phyloP scores from a whole-genome alignment of 1,140 invertebrate species.

The Bombus fervidus region DNA sequence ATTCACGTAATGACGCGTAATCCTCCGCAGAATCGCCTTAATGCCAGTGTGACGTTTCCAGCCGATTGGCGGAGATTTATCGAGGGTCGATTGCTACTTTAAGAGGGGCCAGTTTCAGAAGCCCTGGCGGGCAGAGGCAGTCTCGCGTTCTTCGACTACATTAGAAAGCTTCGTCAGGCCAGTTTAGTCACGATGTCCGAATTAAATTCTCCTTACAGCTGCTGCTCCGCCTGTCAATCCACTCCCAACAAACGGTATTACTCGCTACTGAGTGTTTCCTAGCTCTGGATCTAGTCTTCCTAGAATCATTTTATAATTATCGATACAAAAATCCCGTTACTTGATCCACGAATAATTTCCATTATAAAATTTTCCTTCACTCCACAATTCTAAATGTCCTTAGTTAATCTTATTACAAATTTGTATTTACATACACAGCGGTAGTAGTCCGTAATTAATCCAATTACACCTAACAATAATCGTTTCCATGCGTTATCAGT shows the following conservation, averaged over 20 bases:
- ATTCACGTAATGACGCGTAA: conserved; percentile 65
- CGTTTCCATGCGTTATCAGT: background rate
- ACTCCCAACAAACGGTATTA: background rate
- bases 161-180: conserved; percentile 32
- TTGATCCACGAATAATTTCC: no score
- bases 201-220: conserved; percentile 57
- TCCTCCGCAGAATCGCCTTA: conserved; percentile 54
- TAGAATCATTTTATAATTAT: background rate
- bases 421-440: no score
- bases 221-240: background rate
- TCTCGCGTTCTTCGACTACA: conserved; percentile 38
- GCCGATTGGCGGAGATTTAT: conserved; percentile 59
- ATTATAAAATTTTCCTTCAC: no score
- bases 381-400: no score
- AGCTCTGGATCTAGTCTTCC: background rate
- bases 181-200: conserved; percentile 50
- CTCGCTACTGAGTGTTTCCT: background rate
- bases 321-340: background rate
- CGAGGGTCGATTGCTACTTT: conserved; percentile 51
- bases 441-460: background rate
- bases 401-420: no score
- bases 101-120: conserved; percentile 34
- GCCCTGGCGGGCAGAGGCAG: conserved; percentile 42
- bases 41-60: conserved; percentile 56
- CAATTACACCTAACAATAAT: no score